Evolutionary conservation across 2,797 vertebrate genomes (phyloP).

Genomic region (Caiman crocodilus): DNA sequence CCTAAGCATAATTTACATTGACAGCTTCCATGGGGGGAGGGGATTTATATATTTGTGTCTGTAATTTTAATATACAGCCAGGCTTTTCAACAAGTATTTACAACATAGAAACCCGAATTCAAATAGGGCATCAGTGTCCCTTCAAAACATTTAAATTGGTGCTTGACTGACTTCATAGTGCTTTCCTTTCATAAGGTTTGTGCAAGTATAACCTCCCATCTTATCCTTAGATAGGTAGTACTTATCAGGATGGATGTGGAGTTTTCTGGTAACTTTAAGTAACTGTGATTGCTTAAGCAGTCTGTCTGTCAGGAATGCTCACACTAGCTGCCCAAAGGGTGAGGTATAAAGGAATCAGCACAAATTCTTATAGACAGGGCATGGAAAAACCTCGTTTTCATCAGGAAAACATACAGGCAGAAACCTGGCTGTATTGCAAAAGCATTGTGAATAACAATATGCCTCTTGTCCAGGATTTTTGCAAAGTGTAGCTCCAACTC

Average conservation of each 20-base stretch:
- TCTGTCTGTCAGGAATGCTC: background rate
- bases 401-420: background rate
- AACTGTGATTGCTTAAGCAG: background rate
- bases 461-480: background rate
- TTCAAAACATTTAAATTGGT: background rate
- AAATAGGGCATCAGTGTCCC: background rate
- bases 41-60: background rate
- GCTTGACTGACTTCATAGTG: background rate
- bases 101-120: background rate
- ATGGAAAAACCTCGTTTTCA: accelerated
- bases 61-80: background rate
- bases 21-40: background rate
- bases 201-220: conserved; percentile 19
- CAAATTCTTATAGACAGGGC: background rate
- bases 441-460: background rate
- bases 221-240: conserved; percentile 57
- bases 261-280: conserved; percentile 40
- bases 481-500: conserved; percentile 11
- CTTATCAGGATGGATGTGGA: background rate
- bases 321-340: background rate
- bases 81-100: background rate
- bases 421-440: background rate
- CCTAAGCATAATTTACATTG: background rate
- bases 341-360: background rate
- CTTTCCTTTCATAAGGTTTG: conserved; percentile 48